Percentiles rank a stretch among this genome's conserved stretches.
Evolutionary conservation across 2,888 invertebrate genomes (phyloP).

Genomic region (Halictus quadricinctus): DNA sequence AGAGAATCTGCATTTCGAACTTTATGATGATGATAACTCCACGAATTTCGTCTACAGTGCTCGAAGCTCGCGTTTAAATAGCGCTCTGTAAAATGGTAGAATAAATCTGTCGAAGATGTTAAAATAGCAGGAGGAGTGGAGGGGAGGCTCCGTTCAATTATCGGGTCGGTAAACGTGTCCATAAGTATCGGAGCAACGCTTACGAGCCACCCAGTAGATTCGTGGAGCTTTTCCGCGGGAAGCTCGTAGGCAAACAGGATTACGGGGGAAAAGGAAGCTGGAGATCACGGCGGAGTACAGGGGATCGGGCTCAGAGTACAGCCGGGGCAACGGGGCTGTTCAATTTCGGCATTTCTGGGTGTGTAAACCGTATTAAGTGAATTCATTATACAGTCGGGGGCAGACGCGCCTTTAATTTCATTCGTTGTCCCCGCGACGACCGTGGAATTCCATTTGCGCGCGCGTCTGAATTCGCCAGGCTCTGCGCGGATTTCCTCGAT

Average conservation of each 20-base stretch:
- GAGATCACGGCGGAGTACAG: conserved; percentile 6
- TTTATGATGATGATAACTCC: not conserved
- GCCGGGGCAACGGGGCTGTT: conserved; percentile 24
- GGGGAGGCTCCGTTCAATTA: not conserved
- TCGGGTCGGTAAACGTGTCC: not conserved
- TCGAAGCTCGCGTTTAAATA: not conserved
- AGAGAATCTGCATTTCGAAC: not conserved
- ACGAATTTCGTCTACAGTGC: not conserved
- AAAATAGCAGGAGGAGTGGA: not conserved
- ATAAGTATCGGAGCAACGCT: not conserved
- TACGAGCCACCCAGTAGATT: not conserved
- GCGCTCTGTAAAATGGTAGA: not conserved
- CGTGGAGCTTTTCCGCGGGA: not conserved
- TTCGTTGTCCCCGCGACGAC: conserved; percentile 36
- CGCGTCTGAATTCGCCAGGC: conserved; percentile 47
- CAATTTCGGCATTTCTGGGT: conserved; percentile 47
- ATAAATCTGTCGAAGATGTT: not conserved
- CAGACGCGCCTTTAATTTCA: conserved; percentile 50
- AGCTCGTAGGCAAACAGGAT: conserved; percentile 19
- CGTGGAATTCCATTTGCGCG: conserved; percentile 55
- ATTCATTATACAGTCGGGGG: conserved; percentile 57
- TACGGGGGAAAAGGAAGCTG: not conserved
- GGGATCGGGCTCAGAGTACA: conserved; percentile 1
- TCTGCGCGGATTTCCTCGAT: conserved; percentile 49
- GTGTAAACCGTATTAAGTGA: conserved; percentile 53